These are phyloP conservation scores for Prosopocoilus inquinatus DNA, from an alignment of 2,888 invertebrate genomes.

Conservation along the genomic window DNA sequence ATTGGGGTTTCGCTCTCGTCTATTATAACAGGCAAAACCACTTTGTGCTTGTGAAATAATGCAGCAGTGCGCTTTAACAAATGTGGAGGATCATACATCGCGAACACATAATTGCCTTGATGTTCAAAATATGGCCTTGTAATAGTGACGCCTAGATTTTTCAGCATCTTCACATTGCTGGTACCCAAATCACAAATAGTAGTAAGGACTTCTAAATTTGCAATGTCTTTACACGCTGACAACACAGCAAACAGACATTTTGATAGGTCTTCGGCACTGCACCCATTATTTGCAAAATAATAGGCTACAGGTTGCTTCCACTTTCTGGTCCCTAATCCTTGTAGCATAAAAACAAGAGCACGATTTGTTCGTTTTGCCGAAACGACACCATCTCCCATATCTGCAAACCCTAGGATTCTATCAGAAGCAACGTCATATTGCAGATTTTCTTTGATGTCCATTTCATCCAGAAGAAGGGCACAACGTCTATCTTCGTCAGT, in stretches of 20 bases:
- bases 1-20: neutral
- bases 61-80: constrained; percentile 19
- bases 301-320: constrained; percentile 13
- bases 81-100: constrained; percentile 22
- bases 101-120: constrained; percentile 9
- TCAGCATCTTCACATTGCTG: constrained; percentile 5
- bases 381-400: neutral
- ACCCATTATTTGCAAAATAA: constrained; percentile 7
- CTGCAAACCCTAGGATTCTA: constrained; percentile 2
- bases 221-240: neutral
- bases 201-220: constrained; percentile 3
- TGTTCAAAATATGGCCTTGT: constrained; percentile 1
- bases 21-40: constrained; percentile 7
- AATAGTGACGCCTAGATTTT: constrained; percentile 6
- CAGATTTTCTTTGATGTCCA: constrained; percentile 9
- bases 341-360: constrained; percentile 11
- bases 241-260: neutral
- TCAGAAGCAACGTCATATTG: neutral
- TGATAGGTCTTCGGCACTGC: neutral
- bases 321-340: neutral
- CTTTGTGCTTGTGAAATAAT: constrained; percentile 22
- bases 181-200: constrained; percentile 10
- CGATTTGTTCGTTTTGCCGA: neutral
- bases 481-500: constrained; percentile 17
- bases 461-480: constrained; percentile 19